These are phyloP conservation scores for Drosophila pallidifrons DNA, from an alignment of 1,140 invertebrate genomes.

Conservation along the genomic window DNA sequence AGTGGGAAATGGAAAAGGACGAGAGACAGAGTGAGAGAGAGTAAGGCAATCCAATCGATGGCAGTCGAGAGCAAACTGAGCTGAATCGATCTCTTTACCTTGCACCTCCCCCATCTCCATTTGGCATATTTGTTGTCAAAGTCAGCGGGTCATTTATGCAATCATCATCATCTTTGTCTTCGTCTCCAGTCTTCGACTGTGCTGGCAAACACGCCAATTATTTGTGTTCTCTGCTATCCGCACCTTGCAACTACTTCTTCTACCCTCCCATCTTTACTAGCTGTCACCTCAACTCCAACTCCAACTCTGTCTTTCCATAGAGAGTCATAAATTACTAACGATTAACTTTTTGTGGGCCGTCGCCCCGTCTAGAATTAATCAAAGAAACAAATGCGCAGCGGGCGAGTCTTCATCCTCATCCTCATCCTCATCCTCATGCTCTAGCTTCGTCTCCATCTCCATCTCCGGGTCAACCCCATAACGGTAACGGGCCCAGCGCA, in stretches of 20 bases:
- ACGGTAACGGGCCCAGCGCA: slow-evolving; percentile 16
- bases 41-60: slow-evolving; percentile 24
- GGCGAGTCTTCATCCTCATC: slow-evolving; percentile 14
- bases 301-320: slow-evolving; percentile 16
- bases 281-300: slow-evolving; percentile 6
- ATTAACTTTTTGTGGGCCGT: slow-evolving; percentile 66
- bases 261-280: neutral
- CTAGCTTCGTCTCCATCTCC: neutral
- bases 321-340: slow-evolving; percentile 75
- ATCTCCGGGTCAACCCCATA: slow-evolving; percentile 39
- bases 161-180: slow-evolving; percentile 27
- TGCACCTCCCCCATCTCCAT: too few relatives aligned
- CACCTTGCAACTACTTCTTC: slow-evolving; percentile 35
- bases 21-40: neutral
- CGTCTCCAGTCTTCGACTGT: neutral
- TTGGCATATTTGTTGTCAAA: slow-evolving; percentile 51
- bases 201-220: slow-evolving; percentile 48
- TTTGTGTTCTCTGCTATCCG: slow-evolving; percentile 40
- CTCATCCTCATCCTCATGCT: neutral
- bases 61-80: slow-evolving; percentile 19
- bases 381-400: slow-evolving; percentile 57
- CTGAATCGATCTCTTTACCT: slow-evolving; percentile 23
- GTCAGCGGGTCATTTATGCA: slow-evolving; percentile 58
- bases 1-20: neutral
- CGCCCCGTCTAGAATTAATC: slow-evolving; percentile 46